Base-by-base conservation (phyloP, 2,888 invertebrate species). In the Leucozona laternaria region DNA sequence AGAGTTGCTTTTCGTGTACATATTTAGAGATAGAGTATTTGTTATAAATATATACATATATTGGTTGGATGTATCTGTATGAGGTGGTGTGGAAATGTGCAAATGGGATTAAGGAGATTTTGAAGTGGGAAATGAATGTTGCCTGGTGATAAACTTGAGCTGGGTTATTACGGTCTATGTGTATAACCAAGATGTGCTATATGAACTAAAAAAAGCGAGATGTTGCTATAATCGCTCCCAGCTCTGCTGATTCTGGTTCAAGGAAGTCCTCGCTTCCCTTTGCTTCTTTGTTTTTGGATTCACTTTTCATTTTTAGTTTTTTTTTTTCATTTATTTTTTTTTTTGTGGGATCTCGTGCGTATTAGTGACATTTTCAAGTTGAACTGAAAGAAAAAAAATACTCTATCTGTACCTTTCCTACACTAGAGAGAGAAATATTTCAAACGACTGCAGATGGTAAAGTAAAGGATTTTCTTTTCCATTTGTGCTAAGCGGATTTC, bases 121-220 rank as follows among this genome's bases (percentile, higher is more conserved):
- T 84, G 66, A 81, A 81, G 58, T 81, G 81, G 81, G 72, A 81
- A 85, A 85, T 68, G 85, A 85, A 85, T 85, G 81, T 72, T 77
- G 60, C 81, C 66, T 77, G 72, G 76, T 81, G 85, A 85, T 85
- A 81, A 85, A 76, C 71, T 79, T 84, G 64, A 79, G 79, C 75
- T 70, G 50, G 60, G 55, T 75, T 84, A 73, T 68, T 55, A 60
- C 17, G 43, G 58, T 55, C 43, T 64, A 20, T 37, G 15, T 34
- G 28, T 28, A 62, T 58, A 58, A 25, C 60, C 37, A n/a, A 45
- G 57, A 20, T 43, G 20, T 22, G 22, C 11, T 31, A 31, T 31
- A 31, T 64, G 64, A 64, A 37, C 40, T 28, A 25, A 10, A 10
- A 50, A 37, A 13, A 22, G n/a, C n/a, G 34, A 34, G 34, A 66